Base-by-base conservation (phyloP, 2,797 vertebrate genomes). In the Coendou prehensilis region DNA sequence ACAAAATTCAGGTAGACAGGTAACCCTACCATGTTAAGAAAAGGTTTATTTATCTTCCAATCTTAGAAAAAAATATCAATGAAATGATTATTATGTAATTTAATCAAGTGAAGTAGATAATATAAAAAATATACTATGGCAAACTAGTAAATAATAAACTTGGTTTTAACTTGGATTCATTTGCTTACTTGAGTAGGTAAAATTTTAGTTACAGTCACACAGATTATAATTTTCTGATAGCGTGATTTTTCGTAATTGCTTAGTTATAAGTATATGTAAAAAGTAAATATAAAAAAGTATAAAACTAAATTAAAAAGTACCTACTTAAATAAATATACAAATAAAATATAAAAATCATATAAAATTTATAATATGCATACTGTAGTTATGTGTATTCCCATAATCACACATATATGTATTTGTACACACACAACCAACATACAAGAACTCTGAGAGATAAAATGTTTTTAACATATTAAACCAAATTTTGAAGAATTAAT, bases 161-260 rank as follows among this genome's bases (percentile, higher is more conserved):
- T 75, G 14, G 28, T 76, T 89, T 91, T 45, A 86, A 11, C 14
- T 20, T 88, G n/a, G 9, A 45, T 86, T 69, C 78, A 90, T 75
- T 91, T 93, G 56, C 61, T 96, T 78, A 89, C 67, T 95, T 45
- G 85, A 92, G 4, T 78, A 86, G 50, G 20, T 84, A 79, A 83
- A 80, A 91, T 75, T 89, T 93, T 45, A 90, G 6, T 80, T 89
- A 79, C 30, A 96, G 41, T 10, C 59, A 71, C 15, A 81, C 4
- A 95, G n/a, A 88, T 85, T 47, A 59, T 41, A 63, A 64, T 67
- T 89, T 91, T 92, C 67, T 87, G 17, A 71, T 81, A 80, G 28
- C 18, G 23, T 26, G n/a, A 78, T n/a, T 94, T 64, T 90, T 78
- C 23, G 56, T 23, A 71, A 56, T 59, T 86, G 50, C 17, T 54